phyloP scores from a whole-genome alignment of 2,888 invertebrate genomes.

The Bimastos eiseni region DNA sequence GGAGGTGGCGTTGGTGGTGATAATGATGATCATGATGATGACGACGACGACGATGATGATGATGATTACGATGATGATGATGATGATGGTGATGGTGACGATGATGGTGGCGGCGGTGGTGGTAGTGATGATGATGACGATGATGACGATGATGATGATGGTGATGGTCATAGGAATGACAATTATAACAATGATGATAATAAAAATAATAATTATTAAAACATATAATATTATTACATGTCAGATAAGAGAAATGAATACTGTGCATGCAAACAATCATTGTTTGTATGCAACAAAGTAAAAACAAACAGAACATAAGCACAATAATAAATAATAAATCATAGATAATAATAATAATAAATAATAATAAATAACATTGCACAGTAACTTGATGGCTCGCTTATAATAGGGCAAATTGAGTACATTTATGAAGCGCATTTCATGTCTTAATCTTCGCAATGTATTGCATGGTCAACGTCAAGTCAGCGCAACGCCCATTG shows the following conservation, averaged over 20 bases:
- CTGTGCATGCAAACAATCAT: too few species aligned
- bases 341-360: not conserved
- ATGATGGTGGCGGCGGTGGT: too few species aligned
- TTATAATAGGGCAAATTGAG: not conserved
- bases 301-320: too few species aligned
- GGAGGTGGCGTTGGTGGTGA: not conserved
- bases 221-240: not conserved
- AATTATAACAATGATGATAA: not conserved
- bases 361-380: not conserved
- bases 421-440: not conserved
- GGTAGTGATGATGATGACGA: too few species aligned
- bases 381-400: not conserved
- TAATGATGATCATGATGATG: constrained; percentile 23
- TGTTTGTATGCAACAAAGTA: too few species aligned
- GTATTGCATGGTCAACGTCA: not conserved
- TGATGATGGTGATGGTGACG: too few species aligned
- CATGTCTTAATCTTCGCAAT: not conserved
- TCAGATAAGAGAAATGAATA: too few species aligned
- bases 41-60: too few species aligned
- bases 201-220: not conserved
- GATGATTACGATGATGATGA: too few species aligned
- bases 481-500: not conserved
- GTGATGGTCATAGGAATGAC: not conserved
- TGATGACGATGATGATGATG: too few species aligned
- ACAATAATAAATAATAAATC: not conserved